phyloP scores from a whole-genome alignment of 2,888 invertebrate genomes.

The Agrochola lychnidis region DNA sequence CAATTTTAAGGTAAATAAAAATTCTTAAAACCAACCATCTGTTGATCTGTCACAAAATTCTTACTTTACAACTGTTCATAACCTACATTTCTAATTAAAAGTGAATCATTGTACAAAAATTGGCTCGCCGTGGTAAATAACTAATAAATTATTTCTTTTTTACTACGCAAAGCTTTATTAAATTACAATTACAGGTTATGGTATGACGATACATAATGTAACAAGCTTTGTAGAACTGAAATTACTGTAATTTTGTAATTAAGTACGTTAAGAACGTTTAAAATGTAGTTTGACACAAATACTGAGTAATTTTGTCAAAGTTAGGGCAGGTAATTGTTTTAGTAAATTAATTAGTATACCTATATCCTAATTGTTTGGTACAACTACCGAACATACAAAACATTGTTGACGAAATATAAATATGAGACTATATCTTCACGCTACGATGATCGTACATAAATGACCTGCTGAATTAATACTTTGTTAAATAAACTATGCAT shows the following conservation, averaged over 20 bases:
- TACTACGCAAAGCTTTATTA: constrained; percentile 7
- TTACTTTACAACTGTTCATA: neutral
- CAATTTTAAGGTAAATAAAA: neutral
- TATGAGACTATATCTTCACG: constrained; percentile 36
- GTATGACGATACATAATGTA: constrained; percentile 5
- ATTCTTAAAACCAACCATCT: neutral
- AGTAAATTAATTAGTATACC: neutral
- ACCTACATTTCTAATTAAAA: constrained; percentile 17
- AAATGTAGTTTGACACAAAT: constrained; percentile 27
- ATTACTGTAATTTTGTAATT: constrained; percentile 38
- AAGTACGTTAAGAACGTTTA: constrained; percentile 29
- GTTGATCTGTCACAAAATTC: neutral
- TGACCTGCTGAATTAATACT: constrained; percentile 19
- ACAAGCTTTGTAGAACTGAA: constrained; percentile 3
- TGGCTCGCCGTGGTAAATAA: neutral
- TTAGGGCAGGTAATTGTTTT: neutral
- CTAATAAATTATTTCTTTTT: neutral
- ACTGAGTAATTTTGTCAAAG: neutral
- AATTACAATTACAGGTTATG: constrained; percentile 28
- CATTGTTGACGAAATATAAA: constrained; percentile 17
- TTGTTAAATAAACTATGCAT: constrained; percentile 11
- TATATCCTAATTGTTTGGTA: neutral
- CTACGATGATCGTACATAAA: constrained; percentile 26
- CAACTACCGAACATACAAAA: constrained; percentile 1
- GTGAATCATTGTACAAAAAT: constrained; percentile 12